Conservation (phyloP, 2,113 vertebrate genomes). For the Muscicapa adusta region DNA sequence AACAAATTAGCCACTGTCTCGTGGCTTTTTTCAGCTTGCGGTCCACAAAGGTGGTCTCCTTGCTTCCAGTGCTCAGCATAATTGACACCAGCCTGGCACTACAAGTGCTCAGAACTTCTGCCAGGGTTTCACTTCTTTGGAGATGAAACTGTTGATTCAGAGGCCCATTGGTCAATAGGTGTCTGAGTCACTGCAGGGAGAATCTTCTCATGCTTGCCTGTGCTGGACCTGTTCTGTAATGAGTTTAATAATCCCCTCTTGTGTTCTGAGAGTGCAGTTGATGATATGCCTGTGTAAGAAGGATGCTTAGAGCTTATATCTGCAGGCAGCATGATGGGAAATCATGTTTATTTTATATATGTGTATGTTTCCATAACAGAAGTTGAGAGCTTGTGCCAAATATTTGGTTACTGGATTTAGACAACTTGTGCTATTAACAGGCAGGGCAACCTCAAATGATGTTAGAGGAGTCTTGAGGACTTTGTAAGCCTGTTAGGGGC, state of each 20-base stretch:
- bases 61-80: background rate
- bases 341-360: background rate
- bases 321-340: background rate
- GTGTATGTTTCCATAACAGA: background rate
- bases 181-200: background rate
- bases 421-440: background rate
- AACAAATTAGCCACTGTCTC: background rate
- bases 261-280: background rate
- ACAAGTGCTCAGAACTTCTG: background rate
- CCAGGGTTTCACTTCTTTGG: background rate
- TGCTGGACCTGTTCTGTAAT: constrained; percentile 13
- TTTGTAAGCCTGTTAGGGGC: background rate
- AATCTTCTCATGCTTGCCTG: background rate
- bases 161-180: background rate
- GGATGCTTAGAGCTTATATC: background rate
- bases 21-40: background rate
- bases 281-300: background rate
- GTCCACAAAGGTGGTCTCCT: background rate
- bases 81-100: background rate
- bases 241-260: background rate
- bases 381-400: background rate
- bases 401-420: background rate
- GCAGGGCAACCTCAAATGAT: background rate
- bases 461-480: background rate
- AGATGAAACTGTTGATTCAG: background rate